Conservation (phyloP, 53 echinoderm and acorn worm genomes). For the Paelopatides confundens region DNA sequence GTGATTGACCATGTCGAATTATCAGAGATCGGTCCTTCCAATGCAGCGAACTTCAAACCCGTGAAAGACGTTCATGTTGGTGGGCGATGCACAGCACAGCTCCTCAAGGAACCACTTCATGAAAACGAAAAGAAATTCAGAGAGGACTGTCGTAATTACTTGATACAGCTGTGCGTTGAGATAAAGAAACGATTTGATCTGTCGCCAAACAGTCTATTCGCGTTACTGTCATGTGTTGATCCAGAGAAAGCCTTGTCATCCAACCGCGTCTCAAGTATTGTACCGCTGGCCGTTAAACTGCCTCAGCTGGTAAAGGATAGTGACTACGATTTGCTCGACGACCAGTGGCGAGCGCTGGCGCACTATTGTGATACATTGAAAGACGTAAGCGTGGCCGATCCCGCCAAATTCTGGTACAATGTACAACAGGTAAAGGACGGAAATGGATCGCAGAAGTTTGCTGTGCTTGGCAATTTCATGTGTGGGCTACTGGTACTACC, state of each 20-base stretch:
- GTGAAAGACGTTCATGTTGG: neutral
- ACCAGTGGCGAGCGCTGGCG: too few species aligned
- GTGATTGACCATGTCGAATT: neutral
- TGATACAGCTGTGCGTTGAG: neutral
- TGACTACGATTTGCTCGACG: neutral
- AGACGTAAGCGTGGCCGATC: too few species aligned
- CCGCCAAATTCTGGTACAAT: too few species aligned
- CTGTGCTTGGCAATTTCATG: too few species aligned
- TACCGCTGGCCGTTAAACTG: neutral
- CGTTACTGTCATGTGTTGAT: neutral
- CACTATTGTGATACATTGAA: too few species aligned
- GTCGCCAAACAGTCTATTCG: neutral
- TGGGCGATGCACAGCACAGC: neutral
- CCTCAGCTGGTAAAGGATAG: neutral
- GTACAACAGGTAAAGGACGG: too few species aligned
- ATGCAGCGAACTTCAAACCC: neutral
- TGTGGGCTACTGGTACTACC: too few species aligned
- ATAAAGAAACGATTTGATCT: slow-evolving; percentile 4
- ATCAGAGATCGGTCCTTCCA: neutral
- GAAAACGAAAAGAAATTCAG: neutral
- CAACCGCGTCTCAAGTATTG: neutral
- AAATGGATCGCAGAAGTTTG: too few species aligned
- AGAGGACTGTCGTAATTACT: neutral
- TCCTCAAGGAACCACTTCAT: neutral
- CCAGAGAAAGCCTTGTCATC: neutral